Evolutionary conservation across 2,113 vertebrate species (phyloP).

Genomic region (Micronycteris hirsuta): DNA sequence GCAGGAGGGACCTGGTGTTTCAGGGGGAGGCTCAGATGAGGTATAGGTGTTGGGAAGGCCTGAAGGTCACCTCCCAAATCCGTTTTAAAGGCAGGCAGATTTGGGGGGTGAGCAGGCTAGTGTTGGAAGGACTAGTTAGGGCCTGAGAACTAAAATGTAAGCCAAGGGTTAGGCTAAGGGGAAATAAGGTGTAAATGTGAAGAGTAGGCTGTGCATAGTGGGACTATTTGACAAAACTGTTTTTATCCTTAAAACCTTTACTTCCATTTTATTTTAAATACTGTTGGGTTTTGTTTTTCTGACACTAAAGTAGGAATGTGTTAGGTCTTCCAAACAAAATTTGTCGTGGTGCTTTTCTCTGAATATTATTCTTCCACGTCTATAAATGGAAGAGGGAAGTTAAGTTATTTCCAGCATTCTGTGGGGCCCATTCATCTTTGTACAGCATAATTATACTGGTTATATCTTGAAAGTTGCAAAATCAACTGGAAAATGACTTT

Average conservation of each 20-base stretch:
- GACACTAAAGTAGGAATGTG: not conserved
- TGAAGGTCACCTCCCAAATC: not conserved
- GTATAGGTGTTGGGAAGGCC: not conserved
- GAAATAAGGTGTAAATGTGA: not conserved
- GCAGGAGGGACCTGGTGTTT: not conserved
- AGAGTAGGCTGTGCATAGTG: not conserved
- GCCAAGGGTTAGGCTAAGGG: not conserved
- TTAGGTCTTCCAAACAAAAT: not conserved
- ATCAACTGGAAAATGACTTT: constrained; percentile 40
- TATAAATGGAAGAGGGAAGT: constrained; percentile 11
- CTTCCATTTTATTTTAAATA: not conserved
- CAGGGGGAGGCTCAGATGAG: not conserved
- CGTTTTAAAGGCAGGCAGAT: not conserved
- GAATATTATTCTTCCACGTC: not conserved
- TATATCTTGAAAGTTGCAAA: not conserved
- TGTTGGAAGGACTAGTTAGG: not conserved
- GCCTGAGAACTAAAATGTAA: not conserved
- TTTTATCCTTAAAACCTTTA: not conserved
- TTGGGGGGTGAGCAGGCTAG: not conserved
- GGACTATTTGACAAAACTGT: not conserved
- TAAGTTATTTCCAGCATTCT: not conserved
- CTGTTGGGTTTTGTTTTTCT: not conserved
- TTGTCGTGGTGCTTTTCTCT: not conserved
- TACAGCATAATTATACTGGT: not conserved
- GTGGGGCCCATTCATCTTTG: not conserved